A percentile compares a stretch with the other conserved stretches of the same genome.
These are phyloP conservation scores for Pampus argenteus DNA, from an alignment of 2,797 vertebrate genomes.

Conservation along the genomic window DNA sequence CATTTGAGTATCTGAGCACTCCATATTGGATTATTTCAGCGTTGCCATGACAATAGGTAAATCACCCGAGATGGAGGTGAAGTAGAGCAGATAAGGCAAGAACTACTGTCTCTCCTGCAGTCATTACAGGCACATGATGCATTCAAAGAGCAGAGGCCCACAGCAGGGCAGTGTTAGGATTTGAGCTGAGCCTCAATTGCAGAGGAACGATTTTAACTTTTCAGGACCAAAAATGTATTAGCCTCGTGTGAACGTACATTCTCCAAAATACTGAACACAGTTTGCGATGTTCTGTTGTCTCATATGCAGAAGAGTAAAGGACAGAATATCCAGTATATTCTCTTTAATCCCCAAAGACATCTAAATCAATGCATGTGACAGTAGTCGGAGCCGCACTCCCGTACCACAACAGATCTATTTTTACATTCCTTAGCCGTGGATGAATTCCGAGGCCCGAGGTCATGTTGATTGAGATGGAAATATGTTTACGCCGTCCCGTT, in stretches of 20 bases:
- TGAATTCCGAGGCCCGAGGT: slow-evolving; percentile 45
- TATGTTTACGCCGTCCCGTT: slow-evolving; percentile 38
- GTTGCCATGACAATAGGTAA: slow-evolving; percentile 58
- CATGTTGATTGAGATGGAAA: slow-evolving; percentile 54
- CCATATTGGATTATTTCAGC: slow-evolving; percentile 17
- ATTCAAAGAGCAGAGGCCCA: slow-evolving; percentile 39
- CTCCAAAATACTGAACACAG: not conserved
- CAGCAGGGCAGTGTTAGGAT: slow-evolving; percentile 39
- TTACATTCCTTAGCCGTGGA: slow-evolving; percentile 39
- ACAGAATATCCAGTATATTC: slow-evolving; percentile 9
- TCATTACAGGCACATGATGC: slow-evolving; percentile 28
- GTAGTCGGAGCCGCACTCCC: not conserved
- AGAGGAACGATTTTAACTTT: slow-evolving; percentile 15
- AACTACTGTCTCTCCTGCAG: slow-evolving; percentile 43
- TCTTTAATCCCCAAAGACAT: slow-evolving; percentile 23
- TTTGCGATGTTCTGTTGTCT: not conserved
- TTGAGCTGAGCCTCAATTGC: slow-evolving; percentile 32
- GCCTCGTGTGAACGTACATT: not conserved
- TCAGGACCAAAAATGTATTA: slow-evolving; percentile 25
- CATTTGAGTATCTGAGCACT: slow-evolving; percentile 25
- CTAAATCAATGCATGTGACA: slow-evolving; percentile 8
- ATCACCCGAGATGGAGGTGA: slow-evolving; percentile 42
- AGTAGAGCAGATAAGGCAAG: slow-evolving; percentile 11
- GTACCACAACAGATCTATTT: slow-evolving; percentile 35
- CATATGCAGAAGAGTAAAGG: not conserved